Conservation (phyloP, 1,140 invertebrate species). For the Apis dorsata region DNA sequence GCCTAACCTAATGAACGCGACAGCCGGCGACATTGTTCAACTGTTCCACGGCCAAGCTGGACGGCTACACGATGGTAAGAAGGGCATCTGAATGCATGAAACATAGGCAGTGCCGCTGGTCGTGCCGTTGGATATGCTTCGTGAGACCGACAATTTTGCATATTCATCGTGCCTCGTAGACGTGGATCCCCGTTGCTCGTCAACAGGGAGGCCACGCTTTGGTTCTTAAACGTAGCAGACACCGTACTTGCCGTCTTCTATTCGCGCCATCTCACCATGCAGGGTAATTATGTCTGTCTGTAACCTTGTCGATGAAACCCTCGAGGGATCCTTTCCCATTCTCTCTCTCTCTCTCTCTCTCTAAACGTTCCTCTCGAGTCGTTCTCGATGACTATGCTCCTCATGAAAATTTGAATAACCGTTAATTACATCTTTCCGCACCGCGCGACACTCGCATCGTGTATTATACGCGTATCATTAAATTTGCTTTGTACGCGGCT, state of each 20-base stretch:
- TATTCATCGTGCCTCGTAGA: conserved; percentile 64
- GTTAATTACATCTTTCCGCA: conserved; percentile 37
- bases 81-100: conserved; percentile 72
- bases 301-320: conserved; percentile 47
- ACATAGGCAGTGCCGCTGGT: conserved; percentile 50
- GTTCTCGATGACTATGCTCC: conserved; percentile 19
- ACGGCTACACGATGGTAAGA: conserved; percentile 53
- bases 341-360: neutral
- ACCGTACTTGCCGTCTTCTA: conserved; percentile 4
- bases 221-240: conserved; percentile 47
- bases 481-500: conserved; percentile 41
- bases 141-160: conserved; percentile 63
- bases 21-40: conserved; percentile 57
- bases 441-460: neutral
- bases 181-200: conserved; percentile 19
- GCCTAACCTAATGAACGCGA: conserved; percentile 60
- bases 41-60: neutral
- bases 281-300: conserved; percentile 56
- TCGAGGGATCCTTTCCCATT: too few relatives aligned
- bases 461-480: conserved; percentile 19
- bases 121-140: conserved; percentile 42
- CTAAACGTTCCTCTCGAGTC: neutral
- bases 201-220: conserved; percentile 34
- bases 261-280: neutral
- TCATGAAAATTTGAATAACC: conserved; percentile 55